phyloP scores from a whole-genome alignment of 2,888 invertebrate species.

The Caenorhabditis sp. region DNA sequence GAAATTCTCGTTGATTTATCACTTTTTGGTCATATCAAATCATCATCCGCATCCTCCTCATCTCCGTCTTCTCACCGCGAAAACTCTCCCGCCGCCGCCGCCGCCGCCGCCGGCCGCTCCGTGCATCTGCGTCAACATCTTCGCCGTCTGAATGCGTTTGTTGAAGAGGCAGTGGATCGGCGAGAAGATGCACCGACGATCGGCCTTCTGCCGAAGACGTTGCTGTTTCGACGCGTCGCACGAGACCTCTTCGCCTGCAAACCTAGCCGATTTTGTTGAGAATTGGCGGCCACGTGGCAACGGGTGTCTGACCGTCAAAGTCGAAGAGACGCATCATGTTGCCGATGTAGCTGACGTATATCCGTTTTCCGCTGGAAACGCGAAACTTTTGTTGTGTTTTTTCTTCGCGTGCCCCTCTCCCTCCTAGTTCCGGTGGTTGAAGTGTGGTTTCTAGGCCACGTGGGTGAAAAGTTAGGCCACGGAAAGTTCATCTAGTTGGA shows the following conservation, averaged over 20 bases:
- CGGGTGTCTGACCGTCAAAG: conserved; percentile 7
- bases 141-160: conserved; percentile 44
- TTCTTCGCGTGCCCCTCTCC: neutral
- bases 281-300: neutral
- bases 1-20: neutral
- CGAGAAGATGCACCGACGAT: conserved; percentile 60
- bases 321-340: conserved; percentile 38
- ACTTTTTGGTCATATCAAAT: neutral
- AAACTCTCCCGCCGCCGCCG: neutral
- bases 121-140: conserved; percentile 9
- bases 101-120: neutral
- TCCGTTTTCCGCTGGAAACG: conserved; percentile 35
- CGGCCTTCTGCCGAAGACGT: conserved; percentile 33
- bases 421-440: too few relatives aligned
- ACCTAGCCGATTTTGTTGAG: neutral
- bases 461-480: too few relatives aligned
- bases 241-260: conserved; percentile 46
- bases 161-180: conserved; percentile 65
- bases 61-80: neutral
- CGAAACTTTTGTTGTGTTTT: neutral
- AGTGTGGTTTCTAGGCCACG: too few relatives aligned
- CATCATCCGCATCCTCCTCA: too few relatives aligned
- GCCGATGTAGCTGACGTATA: conserved; percentile 42
- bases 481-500: neutral
- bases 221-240: conserved; percentile 34